Conservation (phyloP, 2,888 invertebrate genomes). For the Molorchus minor region DNA sequence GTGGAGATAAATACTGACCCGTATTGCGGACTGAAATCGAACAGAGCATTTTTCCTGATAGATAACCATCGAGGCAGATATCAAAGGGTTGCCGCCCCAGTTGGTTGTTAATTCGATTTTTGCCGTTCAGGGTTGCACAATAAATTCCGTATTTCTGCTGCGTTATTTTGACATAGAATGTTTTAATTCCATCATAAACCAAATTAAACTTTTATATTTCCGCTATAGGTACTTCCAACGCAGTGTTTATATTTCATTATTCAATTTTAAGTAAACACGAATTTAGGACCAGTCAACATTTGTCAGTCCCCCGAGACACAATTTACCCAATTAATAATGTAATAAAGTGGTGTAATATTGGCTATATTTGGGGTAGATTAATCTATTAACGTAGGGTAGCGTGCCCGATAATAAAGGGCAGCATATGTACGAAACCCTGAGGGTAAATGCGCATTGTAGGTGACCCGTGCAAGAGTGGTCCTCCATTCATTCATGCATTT, state of each 20-base stretch:
- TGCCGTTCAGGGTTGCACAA: no score
- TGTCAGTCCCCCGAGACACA: conserved; percentile 54
- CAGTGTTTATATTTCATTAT: not conserved
- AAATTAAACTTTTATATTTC: no score
- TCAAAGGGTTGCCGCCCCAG: conserved; percentile 13
- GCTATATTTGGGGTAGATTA: conserved; percentile 60
- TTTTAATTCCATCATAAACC: no score
- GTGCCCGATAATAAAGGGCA: conserved; percentile 46
- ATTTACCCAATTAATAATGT: conserved; percentile 62
- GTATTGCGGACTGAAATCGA: conserved; percentile 21
- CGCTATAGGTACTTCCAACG: no score
- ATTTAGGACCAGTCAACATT: conserved; percentile 26
- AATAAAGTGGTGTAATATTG: conserved; percentile 64
- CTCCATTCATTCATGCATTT: conserved; percentile 13
- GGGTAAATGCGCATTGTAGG: conserved; percentile 22
- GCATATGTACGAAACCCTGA: conserved; percentile 48
- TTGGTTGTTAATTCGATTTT: no score
- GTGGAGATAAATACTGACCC: conserved; percentile 22
- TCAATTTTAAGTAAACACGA: conserved; percentile 17
- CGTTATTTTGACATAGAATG: no score
- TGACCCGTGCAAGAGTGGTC: conserved; percentile 21
- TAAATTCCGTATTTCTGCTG: no score
- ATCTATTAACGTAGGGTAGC: conserved; percentile 57
- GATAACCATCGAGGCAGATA: conserved; percentile 24
- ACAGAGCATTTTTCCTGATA: conserved; percentile 24